Evolutionary conservation across 2,113 vertebrate genomes (phyloP), one percentile per base, ranked within the genome.

Genomic region (Piaya cayana): DNA sequence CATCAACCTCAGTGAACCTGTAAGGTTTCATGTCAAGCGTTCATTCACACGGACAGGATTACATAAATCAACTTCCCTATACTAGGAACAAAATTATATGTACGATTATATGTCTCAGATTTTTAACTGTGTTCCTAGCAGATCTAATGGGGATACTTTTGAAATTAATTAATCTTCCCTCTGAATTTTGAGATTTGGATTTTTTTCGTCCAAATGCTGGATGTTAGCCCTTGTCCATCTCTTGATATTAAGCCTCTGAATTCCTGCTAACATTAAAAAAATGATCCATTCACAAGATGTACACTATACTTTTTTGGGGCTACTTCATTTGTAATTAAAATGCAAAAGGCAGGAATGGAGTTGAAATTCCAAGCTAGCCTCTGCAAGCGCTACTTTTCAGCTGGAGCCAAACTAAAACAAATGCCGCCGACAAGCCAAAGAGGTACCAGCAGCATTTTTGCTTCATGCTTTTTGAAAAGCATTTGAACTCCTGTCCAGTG

Each of bases 241-340:
- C 67, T 77, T 37, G 47, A 90, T 74, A 80, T 64, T 77, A 71
- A 94, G 65, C 58, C 82, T 55, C 80, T 37, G 49, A 82, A 47
- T 90, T 80, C 42, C 58, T 11, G 15, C 29, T 53, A 78, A 59
- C 52, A 74, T 86, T 91, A 83, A 77, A 96, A 55, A 78, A 93
- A 70, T 29, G 15, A 26, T 65, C 78, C 74, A 52, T 91, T 90
- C 69, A 49, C 39, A 36, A 84, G 90, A 82, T 64, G 83, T 53
- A 58, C 52, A 36, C 70, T 67, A 12, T 60, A 5, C 80, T 45
- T 72, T 75, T 95, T 92, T 49, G 34, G 81, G 76, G 36, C 64
- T 74, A 59, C 84, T 96, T 92, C 88, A 95, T 96, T 97, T 95
- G 82, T 92, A 81, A 96, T 88, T 95, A 81, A 96, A 96, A 96